These are phyloP conservation scores for Drosophila ohnishii DNA, from an alignment of 1,140 invertebrate species.

Conservation along the genomic window DNA sequence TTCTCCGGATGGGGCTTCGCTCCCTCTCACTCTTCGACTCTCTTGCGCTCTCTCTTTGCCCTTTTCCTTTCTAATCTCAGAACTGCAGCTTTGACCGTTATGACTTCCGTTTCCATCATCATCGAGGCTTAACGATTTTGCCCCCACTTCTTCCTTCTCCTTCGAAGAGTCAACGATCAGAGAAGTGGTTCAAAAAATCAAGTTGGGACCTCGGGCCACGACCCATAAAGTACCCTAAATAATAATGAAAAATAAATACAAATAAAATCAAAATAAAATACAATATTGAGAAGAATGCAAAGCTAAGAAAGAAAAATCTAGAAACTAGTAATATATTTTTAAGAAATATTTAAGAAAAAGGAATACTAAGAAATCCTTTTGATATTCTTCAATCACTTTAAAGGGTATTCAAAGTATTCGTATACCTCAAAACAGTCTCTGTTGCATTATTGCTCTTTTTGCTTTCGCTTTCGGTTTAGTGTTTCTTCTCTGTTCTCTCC, in stretches of 20 bases:
- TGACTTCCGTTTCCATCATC: constrained; percentile 63
- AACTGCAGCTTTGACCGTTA: constrained; percentile 65
- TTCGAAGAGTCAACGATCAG: constrained; percentile 59
- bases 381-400: not conserved
- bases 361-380: too few species aligned
- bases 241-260: too few species aligned
- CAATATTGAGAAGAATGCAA: too few species aligned
- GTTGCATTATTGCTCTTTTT: constrained; percentile 24
- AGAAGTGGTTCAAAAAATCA: not conserved
- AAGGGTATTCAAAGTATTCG: not conserved
- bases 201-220: not conserved
- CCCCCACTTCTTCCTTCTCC: constrained; percentile 4
- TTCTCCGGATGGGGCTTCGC: constrained; percentile 32
- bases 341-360: too few species aligned
- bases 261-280: too few species aligned
- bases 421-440: too few species aligned
- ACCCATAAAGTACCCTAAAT: not conserved
- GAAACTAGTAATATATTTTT: too few species aligned
- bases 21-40: not conserved
- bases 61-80: constrained; percentile 35
- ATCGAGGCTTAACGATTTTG: constrained; percentile 37
- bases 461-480: constrained; percentile 28
- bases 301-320: too few species aligned
- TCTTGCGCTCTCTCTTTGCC: not conserved
- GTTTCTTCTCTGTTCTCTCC: not conserved